phyloP scores from a whole-genome alignment of 2,797 vertebrate genomes.

The Kryptopterus vitreolus region DNA sequence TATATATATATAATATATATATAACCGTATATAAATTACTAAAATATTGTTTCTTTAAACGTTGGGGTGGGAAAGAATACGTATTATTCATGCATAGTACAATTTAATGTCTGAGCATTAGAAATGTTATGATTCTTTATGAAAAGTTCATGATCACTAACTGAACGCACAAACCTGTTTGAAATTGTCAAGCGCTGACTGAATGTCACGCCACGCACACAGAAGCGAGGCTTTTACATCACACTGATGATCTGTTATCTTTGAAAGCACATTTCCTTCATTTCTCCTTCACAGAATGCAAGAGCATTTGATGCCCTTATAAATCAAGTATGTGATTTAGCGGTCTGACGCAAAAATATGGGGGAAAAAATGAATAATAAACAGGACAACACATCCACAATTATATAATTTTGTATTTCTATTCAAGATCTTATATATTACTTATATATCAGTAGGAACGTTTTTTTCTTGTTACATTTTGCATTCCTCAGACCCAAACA shows the following conservation, averaged over 20 bases:
- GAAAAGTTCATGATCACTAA: too few species aligned
- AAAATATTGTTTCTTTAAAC: too few species aligned
- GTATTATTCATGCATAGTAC: too few species aligned
- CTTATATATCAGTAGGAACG: background rate
- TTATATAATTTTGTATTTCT: background rate
- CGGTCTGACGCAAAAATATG: background rate
- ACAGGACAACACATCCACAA: background rate
- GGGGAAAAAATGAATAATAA: background rate
- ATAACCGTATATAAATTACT: too few species aligned
- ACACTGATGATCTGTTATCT: background rate
- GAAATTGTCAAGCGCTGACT: too few species aligned
- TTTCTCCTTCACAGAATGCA: background rate
- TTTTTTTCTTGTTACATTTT: background rate
- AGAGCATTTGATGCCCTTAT: background rate
- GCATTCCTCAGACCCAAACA: background rate
- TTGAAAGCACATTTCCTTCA: background rate
- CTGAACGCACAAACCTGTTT: conserved; percentile 43
- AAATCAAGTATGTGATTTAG: background rate
- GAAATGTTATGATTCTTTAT: too few species aligned
- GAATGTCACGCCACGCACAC: background rate
- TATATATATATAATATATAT: too few species aligned
- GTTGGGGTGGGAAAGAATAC: too few species aligned
- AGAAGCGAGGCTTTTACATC: background rate
- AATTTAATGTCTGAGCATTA: too few species aligned
- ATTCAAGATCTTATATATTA: background rate